Percentiles rank a stretch among this genome's conserved stretches.
These are phyloP conservation scores for Ametastegia equiseti DNA, from an alignment of 2,888 invertebrate genomes.

Conservation along the genomic window DNA sequence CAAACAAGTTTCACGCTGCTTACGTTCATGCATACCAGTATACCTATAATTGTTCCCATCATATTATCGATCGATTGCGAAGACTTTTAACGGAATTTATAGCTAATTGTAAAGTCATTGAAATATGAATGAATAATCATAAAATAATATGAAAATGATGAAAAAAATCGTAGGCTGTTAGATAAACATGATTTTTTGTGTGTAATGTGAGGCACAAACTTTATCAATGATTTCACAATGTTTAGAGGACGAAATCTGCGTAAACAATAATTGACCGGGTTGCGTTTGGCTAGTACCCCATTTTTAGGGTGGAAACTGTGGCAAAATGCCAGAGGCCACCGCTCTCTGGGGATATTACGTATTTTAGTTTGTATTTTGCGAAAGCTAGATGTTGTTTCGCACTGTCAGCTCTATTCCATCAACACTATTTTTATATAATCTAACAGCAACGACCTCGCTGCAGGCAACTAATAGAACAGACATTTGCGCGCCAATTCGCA, in stretches of 20 bases:
- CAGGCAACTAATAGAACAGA: neutral
- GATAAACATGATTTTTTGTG: too few relatives aligned
- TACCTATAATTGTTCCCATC: neutral
- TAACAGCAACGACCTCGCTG: slow-evolving; percentile 1
- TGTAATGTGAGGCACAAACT: neutral
- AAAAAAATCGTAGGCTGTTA: too few relatives aligned
- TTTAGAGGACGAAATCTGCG: neutral
- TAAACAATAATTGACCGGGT: neutral
- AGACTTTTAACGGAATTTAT: slow-evolving; percentile 5
- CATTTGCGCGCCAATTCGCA: neutral
- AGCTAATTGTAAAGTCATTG: neutral
- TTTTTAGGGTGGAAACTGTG: neutral
- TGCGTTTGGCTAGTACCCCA: neutral
- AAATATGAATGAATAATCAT: neutral
- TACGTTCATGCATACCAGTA: neutral
- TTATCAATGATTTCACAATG: neutral
- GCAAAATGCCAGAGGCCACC: neutral
- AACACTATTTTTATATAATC: slow-evolving; percentile 6
- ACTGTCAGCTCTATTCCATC: neutral
- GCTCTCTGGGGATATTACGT: neutral
- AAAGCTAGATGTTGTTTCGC: neutral
- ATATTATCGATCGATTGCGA: slow-evolving; percentile 27
- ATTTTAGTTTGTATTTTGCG: neutral
- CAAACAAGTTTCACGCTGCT: slow-evolving; percentile 1
- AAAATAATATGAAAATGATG: neutral